phyloP scores from a whole-genome alignment of 2,888 invertebrate species.

The Protophormia terraenovae region DNA sequence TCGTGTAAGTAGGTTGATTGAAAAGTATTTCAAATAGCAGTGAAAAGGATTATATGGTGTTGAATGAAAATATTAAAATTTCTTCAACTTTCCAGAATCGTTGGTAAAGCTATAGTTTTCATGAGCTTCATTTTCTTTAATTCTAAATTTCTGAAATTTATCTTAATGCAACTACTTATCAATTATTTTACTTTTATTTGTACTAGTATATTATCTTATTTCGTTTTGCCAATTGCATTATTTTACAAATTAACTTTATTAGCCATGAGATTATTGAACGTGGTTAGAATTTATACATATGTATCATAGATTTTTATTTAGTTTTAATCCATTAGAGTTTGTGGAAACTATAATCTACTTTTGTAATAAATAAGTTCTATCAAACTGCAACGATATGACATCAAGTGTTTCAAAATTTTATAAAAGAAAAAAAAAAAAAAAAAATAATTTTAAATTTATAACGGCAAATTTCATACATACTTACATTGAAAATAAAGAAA shows the following conservation, averaged over 20 bases:
- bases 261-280: conserved; percentile 55
- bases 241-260: conserved; percentile 61
- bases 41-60: too few species aligned
- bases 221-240: conserved; percentile 53
- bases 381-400: conserved; percentile 16
- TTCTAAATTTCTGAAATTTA: too few species aligned
- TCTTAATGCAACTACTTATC: neutral
- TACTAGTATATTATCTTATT: conserved; percentile 8
- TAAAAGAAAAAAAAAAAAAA: neutral
- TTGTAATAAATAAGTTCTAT: conserved; percentile 41
- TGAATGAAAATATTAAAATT: too few species aligned
- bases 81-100: too few species aligned
- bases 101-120: too few species aligned
- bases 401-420: neutral
- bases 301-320: conserved; percentile 5
- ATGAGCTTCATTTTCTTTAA: too few species aligned
- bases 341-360: conserved; percentile 27
- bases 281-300: conserved; percentile 20
- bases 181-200: neutral
- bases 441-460: conserved; percentile 58
- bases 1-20: neutral
- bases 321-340: neutral
- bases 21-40: neutral
- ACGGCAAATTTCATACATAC: conserved; percentile 53
- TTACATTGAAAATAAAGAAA: neutral